phyloP scores from a whole-genome alignment of 2,113 vertebrate species.

The Rissa tridactyla region DNA sequence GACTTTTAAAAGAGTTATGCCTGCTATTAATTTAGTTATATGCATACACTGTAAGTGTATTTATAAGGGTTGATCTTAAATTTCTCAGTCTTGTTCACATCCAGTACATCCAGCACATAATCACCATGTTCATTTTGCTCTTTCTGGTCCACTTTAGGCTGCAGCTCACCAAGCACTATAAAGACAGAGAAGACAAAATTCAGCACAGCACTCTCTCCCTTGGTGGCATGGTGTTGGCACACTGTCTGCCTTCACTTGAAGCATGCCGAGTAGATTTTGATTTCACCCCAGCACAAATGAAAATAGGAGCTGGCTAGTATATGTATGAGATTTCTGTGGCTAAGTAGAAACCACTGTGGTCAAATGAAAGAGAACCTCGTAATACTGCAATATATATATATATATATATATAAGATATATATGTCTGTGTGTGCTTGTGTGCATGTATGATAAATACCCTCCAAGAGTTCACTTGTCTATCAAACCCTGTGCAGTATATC shows the following conservation, averaged over 20 bases:
- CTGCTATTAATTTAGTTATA: conserved; percentile 52
- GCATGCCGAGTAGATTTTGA: background rate
- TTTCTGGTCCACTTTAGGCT: background rate
- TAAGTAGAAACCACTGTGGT: conserved; percentile 30
- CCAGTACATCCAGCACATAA: background rate
- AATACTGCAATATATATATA: background rate
- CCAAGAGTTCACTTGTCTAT: background rate
- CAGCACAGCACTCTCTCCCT: background rate
- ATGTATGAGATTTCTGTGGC: conserved; percentile 47
- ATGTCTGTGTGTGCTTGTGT: background rate
- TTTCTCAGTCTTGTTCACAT: conserved; percentile 1
- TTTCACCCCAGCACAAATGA: conserved; percentile 27
- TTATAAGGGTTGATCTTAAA: conserved; percentile 6
- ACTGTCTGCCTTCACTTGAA: background rate
- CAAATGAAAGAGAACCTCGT: background rate
- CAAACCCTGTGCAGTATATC: background rate
- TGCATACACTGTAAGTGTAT: background rate
- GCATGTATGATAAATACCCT: background rate
- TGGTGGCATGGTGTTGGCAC: background rate
- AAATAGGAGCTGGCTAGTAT: conserved; percentile 23
- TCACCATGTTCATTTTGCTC: background rate
- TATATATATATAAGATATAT: background rate
- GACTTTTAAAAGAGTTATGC: conserved; percentile 55
- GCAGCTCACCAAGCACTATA: background rate
- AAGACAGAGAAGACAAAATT: background rate